Percentiles rank a stretch among this genome's conserved stretches.
Conservation (phyloP, 2,113 vertebrate species). For the Climacteris rufus region DNA sequence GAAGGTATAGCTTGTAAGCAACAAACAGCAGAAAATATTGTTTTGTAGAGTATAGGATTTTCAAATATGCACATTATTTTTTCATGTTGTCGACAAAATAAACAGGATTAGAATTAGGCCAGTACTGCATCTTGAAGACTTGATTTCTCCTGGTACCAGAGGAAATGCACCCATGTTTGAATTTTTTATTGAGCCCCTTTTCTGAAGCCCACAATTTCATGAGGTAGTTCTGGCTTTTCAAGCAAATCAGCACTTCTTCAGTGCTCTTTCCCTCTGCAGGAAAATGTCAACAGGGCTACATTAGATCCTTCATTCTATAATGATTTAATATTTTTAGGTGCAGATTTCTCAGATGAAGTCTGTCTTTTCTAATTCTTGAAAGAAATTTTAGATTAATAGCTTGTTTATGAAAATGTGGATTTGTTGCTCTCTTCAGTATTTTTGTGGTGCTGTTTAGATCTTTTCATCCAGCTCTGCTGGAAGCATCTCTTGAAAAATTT, state of each 20-base stretch:
- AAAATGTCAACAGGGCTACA: not conserved
- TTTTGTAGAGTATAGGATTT: not conserved
- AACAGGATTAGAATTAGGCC: not conserved
- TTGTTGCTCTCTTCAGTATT: not conserved
- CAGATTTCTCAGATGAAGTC: not conserved
- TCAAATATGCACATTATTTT: not conserved
- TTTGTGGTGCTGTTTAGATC: not conserved
- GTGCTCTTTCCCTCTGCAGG: not conserved
- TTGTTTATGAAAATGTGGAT: not conserved
- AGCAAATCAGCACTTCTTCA: not conserved
- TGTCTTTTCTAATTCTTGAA: not conserved
- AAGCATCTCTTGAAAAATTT: not conserved
- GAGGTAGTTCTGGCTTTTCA: not conserved
- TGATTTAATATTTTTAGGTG: not conserved
- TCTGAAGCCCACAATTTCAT: not conserved
- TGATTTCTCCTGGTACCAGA: not conserved
- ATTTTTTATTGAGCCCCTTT: not conserved
- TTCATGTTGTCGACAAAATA: not conserved
- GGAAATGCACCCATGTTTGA: not conserved
- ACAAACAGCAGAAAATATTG: not conserved
- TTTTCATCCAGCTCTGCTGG: not conserved
- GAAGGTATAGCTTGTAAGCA: not conserved
- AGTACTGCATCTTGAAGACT: not conserved
- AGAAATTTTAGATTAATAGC: not conserved
- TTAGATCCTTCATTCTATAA: not conserved